Evolutionary conservation across 1,140 invertebrate genomes (phyloP), one percentile per base, ranked within the genome.

Genomic region (Apis laboriosa): DNA sequence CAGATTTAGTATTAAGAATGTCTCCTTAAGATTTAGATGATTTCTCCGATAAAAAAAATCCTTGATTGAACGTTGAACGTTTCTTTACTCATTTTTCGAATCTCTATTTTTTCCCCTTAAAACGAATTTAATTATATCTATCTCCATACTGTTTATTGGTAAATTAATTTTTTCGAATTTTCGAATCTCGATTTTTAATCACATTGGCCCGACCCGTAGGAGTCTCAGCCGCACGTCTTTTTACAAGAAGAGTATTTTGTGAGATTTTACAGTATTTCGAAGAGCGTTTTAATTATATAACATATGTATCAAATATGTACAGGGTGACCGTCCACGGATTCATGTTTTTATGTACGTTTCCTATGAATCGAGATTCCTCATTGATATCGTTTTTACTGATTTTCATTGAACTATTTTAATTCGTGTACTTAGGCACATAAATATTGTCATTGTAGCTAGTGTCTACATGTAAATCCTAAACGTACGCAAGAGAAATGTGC

Each of bases 251-350:
- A 94, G 92, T 94, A 93, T 94, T 94, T 93, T 93, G 91, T 94
- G 92, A 93, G 90, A 94, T 93, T 94, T 93, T 93, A 93, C 93
- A 94, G 92, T 94, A 94, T 94, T 94, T 94, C 88, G 91, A 93
- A 86, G 90, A 93, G 89, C 89, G 92, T 93, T 93, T 93, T 92
- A 92, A 93, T 92, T 93, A 89, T 93, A 92, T 90, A 92, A 92
- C 88, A 24, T 90, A 90, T 90, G 91, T 92, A 91, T 90, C 88
- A 88, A 92, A 89, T 92, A 88, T 92, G 89, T 91, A 92, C 91
- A 92, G 90, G 91, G 92, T 92, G 92, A 91, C 91, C 92, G 91
- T 92, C 92, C 91, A 92, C 88, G 89, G 86, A 91, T 92, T 92
- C 88, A 90, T 90, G 88, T 91, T 90, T 92, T 90, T 91, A 91